Conservation (phyloP, 2,113 vertebrate species). For the Carassius carassius region DNA sequence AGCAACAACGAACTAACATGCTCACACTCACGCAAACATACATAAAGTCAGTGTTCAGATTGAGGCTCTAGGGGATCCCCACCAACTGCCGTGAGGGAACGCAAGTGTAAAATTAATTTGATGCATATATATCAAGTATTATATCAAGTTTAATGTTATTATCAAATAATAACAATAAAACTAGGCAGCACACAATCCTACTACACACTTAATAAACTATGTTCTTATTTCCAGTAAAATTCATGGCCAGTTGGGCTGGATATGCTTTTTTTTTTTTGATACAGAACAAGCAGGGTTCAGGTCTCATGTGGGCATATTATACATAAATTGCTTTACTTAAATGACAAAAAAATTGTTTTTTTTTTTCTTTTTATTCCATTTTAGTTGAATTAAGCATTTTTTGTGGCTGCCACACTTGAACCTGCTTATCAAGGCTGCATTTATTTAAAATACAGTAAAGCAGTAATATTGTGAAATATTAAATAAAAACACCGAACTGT, state of each 20-base stretch:
- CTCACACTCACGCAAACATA: conserved; percentile 1
- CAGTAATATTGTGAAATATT: not conserved
- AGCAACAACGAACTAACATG: conserved; percentile 24
- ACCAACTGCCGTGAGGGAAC: not conserved
- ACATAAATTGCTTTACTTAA: not conserved
- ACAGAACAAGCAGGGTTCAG: not conserved
- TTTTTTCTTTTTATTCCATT: no score
- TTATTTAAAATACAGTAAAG: not conserved
- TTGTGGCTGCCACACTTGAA: not conserved
- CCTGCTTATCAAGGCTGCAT: no score
- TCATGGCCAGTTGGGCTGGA: not conserved
- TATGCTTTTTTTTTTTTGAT: not conserved
- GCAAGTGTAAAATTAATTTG: not conserved
- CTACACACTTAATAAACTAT: not conserved
- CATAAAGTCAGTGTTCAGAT: not conserved
- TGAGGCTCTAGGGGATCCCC: not conserved
- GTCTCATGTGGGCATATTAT: not conserved
- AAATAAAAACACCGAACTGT: not conserved
- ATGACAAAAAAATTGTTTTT: not conserved
- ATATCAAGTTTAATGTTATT: no score
- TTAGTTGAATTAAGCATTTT: not conserved
- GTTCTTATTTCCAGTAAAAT: no score
- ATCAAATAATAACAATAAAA: not conserved
- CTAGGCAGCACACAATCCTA: not conserved
- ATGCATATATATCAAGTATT: not conserved